A percentile compares a stretch with the other conserved stretches of the same genome.
Conservation (phyloP, 2,113 vertebrate genomes). For the Stigmatopora nigra region DNA sequence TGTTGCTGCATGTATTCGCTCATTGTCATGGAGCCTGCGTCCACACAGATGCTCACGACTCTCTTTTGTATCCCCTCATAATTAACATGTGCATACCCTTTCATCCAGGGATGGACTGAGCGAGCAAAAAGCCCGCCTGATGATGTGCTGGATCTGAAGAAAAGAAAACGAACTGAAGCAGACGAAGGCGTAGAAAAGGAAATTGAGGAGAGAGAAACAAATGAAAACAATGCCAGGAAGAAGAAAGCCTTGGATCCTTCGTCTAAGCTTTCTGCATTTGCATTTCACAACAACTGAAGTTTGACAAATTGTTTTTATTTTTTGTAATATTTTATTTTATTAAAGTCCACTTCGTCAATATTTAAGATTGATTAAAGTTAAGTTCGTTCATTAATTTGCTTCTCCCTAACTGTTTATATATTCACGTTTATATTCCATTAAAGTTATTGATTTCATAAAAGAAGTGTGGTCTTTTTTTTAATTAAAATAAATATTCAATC, state of each 20-base stretch:
- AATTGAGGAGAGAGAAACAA: conserved; percentile 34
- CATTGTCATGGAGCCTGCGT: conserved; percentile 11
- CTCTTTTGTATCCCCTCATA: neutral
- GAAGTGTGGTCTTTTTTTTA: neutral
- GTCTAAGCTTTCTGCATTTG: conserved; percentile 81
- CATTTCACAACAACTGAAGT: conserved; percentile 76
- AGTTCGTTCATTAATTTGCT: neutral
- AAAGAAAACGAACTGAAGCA: conserved; percentile 70
- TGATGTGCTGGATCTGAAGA: conserved; percentile 72
- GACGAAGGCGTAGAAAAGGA: conserved; percentile 27
- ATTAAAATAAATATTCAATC: neutral
- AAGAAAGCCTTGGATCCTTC: conserved; percentile 67
- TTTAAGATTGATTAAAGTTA: neutral
- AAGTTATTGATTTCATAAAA: neutral
- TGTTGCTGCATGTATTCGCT: conserved; percentile 16
- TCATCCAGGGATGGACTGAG: conserved; percentile 77
- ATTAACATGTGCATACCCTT: conserved; percentile 17
- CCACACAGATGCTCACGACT: neutral
- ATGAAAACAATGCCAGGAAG: conserved; percentile 73
- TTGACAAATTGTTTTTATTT: neutral
- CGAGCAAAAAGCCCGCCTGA: conserved; percentile 70
- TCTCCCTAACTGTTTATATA: neutral
- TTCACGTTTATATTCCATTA: neutral
- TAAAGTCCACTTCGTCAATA: neutral
- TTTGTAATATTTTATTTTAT: neutral